Percentiles rank a stretch among this genome's conserved stretches.
Conservation (phyloP, 2,888 invertebrate genomes). For the Salpingus planirostris region DNA sequence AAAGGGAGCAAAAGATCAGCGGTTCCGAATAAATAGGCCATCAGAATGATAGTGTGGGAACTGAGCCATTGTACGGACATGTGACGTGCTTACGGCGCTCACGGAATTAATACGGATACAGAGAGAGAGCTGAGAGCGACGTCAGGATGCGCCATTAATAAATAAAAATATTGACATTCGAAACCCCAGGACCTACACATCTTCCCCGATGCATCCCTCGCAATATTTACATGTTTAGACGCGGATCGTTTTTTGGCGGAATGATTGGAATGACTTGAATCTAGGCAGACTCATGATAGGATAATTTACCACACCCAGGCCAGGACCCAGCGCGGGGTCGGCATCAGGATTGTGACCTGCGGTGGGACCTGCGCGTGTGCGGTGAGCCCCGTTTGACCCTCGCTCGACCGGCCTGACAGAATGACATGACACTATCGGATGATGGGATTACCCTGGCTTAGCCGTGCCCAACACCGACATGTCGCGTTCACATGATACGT, state of each 20-base stretch:
- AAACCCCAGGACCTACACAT: too few relatives aligned
- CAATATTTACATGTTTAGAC: too few relatives aligned
- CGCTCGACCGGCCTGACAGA: conserved; percentile 37
- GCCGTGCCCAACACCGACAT: conserved; percentile 35
- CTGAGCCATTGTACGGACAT: conserved; percentile 36
- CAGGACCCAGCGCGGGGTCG: conserved; percentile 8
- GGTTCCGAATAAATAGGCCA: conserved; percentile 38
- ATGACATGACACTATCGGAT: conserved; percentile 43
- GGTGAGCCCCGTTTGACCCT: conserved; percentile 22
- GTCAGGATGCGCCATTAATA: conserved; percentile 19
- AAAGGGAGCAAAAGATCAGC: conserved; percentile 41
- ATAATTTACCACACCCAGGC: conserved; percentile 14
- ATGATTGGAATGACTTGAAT: too few relatives aligned
- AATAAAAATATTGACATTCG: conserved; percentile 27
- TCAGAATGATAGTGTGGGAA: conserved; percentile 40
- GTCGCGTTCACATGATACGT: conserved; percentile 31
- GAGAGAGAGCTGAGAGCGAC: conserved; percentile 15
- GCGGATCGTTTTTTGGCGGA: too few relatives aligned
- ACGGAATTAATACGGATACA: conserved; percentile 29
- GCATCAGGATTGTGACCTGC: conserved; percentile 16
- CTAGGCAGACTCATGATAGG: conserved; percentile 7
- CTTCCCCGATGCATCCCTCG: too few relatives aligned
- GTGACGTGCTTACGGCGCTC: conserved; percentile 33
- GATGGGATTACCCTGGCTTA: conserved; percentile 41
- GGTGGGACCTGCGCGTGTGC: conserved; percentile 25